Evolutionary conservation across 2,888 invertebrate genomes (phyloP).

Genomic region (Heliconius sara): DNA sequence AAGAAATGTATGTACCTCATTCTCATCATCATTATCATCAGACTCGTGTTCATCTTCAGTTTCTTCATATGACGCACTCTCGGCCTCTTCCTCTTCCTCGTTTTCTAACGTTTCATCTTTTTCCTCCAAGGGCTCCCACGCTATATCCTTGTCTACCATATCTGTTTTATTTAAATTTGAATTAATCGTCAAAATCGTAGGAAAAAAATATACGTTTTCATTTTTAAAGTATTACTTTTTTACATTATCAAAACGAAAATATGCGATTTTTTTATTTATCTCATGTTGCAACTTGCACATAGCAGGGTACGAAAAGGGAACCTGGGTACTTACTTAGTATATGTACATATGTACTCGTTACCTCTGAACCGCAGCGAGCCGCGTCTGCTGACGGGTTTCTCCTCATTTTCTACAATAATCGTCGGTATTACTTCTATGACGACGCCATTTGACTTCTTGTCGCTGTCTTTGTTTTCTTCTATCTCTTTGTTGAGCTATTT

Average conservation of each 20-base stretch:
- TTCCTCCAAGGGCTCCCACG: slow-evolving; percentile 84
- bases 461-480: slow-evolving; percentile 59
- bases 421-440: slow-evolving; percentile 65
- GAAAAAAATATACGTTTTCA: background rate
- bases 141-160: slow-evolving; percentile 80
- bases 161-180: slow-evolving; percentile 60
- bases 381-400: slow-evolving; percentile 65
- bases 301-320: too few relatives aligned
- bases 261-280: too few relatives aligned
- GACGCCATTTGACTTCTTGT: slow-evolving; percentile 71
- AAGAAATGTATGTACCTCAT: slow-evolving; percentile 29
- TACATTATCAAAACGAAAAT: too few relatives aligned
- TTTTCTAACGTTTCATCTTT: slow-evolving; percentile 71
- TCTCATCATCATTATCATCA: slow-evolving; percentile 47
- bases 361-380: slow-evolving; percentile 85
- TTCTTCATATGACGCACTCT: slow-evolving; percentile 61
- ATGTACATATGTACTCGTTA: slow-evolving; percentile 51
- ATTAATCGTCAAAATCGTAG: background rate
- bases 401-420: slow-evolving; percentile 72
- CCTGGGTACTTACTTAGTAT: too few relatives aligned
- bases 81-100: slow-evolving; percentile 53
- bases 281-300: too few relatives aligned
- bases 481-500: slow-evolving; percentile 64
- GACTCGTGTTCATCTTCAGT: slow-evolving; percentile 58
- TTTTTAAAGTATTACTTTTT: too few relatives aligned